Evolutionary conservation across 2,888 invertebrate genomes (phyloP), one percentile per base, ranked within the genome.

Genomic region (Eupithecia vulgata): DNA sequence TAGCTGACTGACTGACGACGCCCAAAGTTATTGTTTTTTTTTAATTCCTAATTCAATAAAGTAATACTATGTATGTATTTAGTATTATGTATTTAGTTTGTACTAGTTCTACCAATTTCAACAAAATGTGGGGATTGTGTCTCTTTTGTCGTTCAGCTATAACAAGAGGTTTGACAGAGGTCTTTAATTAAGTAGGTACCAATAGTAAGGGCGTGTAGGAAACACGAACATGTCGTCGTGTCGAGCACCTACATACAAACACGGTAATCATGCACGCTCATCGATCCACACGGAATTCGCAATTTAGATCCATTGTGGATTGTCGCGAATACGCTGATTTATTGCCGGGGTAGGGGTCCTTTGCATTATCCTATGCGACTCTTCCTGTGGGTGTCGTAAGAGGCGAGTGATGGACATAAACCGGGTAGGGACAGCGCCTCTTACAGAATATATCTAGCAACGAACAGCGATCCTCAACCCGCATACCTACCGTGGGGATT

Each of bases 251-350:
- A 37, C 15, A n/a, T 64, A 79, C 71, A 75, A 72, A 75, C 78
- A 79, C 78, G 77, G 80, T 79, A 81, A 81, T 83, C 82, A 82
- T 78, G 72, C 78, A 74, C 76, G 81, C 82, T 82, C 81, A 48
- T 76, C 81, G 79, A 77, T 80, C 68, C 72, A 78, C 80, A 78
- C 75, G 86, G 84, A 86, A 87, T 89, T 87, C 79, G 85, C 86
- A 87, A 89, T 88, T 87, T 85, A 81, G 82, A 82, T 77, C 77
- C 76, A 75, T 61, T 74, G 76, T 45, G 79, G 78, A 72, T 78
- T 82, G 80, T 78, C 80, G 71, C 72, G 75, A 75, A 70, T 67
- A 70, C 68, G 68, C 73, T 79, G 81, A 81, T 81, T 79, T 78
- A 81, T 80, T 72, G 68, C 72, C 35, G 40, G 34, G 52, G 34